Conservation (phyloP, 1,140 invertebrate genomes). For the Bicyclus anynana region DNA sequence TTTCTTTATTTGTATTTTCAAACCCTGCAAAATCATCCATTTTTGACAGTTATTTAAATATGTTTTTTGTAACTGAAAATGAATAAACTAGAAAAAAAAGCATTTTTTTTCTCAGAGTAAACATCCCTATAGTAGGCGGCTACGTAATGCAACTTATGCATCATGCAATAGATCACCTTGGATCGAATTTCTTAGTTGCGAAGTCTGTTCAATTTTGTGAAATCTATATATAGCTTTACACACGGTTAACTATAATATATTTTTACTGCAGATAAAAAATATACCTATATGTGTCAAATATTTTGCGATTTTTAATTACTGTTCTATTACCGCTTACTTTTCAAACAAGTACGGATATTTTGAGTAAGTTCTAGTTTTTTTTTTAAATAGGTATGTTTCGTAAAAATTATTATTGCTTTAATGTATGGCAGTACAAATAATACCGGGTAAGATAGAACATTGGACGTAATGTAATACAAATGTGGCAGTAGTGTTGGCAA, state of each 20-base stretch:
- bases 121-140: background rate
- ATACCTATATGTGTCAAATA: too few species aligned
- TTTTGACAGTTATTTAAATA: too few species aligned
- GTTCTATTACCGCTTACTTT: too few species aligned
- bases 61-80: background rate
- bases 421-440: background rate
- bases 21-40: too few species aligned
- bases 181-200: background rate
- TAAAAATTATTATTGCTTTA: background rate
- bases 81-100: background rate
- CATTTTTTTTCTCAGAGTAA: background rate
- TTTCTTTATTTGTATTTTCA: too few species aligned
- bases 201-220: background rate
- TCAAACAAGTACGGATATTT: too few species aligned
- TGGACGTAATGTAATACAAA: constrained; percentile 48
- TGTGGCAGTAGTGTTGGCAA: constrained; percentile 67
- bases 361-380: too few species aligned
- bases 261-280: too few species aligned
- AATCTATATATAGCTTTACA: background rate
- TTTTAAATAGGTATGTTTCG: too few species aligned
- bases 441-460: constrained; percentile 11
- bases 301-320: too few species aligned
- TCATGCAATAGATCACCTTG: background rate
- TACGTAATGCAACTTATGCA: background rate
- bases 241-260: background rate